Conservation (phyloP, 2,113 vertebrate genomes). For the Condylura cristata region DNA sequence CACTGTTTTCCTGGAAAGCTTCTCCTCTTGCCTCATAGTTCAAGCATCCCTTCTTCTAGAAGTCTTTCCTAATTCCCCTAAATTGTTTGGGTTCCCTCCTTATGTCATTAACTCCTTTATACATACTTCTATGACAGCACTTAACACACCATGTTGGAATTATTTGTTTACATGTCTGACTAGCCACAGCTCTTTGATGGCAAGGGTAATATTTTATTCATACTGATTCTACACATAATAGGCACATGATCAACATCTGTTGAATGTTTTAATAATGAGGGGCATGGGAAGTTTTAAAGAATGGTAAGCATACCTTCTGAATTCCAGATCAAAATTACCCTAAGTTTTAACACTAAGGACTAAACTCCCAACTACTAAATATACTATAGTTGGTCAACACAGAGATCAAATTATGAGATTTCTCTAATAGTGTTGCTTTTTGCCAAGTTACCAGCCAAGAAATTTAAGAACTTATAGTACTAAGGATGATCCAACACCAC, state of each 20-base stretch:
- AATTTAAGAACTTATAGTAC: background rate
- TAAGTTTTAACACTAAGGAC: constrained; percentile 40
- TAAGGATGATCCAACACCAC: constrained; percentile 9
- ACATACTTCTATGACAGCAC: background rate
- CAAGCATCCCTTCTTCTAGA: constrained; percentile 10
- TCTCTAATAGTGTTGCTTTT: background rate
- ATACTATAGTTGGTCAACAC: constrained; percentile 32
- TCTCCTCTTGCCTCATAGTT: constrained; percentile 16
- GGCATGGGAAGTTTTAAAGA: constrained; percentile 19
- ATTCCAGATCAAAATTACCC: constrained; percentile 42
- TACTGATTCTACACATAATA: constrained; percentile 36
- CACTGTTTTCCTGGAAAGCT: background rate
- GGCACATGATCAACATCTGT: constrained; percentile 44
- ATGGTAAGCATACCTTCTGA: background rate
- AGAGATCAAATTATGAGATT: background rate
- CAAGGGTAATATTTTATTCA: constrained; percentile 49
- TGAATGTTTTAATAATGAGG: constrained; percentile 26
- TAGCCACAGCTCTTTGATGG: constrained; percentile 39
- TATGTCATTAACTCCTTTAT: constrained; percentile 7
- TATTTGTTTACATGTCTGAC: constrained; percentile 37
- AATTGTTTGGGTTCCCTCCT: background rate
- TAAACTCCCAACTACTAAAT: constrained; percentile 29
- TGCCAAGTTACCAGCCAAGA: constrained; percentile 25
- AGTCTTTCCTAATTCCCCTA: constrained; percentile 30
- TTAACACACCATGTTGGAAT: constrained; percentile 18